Conservation (phyloP, 1,140 invertebrate species). For the Araneus ventricosus region DNA sequence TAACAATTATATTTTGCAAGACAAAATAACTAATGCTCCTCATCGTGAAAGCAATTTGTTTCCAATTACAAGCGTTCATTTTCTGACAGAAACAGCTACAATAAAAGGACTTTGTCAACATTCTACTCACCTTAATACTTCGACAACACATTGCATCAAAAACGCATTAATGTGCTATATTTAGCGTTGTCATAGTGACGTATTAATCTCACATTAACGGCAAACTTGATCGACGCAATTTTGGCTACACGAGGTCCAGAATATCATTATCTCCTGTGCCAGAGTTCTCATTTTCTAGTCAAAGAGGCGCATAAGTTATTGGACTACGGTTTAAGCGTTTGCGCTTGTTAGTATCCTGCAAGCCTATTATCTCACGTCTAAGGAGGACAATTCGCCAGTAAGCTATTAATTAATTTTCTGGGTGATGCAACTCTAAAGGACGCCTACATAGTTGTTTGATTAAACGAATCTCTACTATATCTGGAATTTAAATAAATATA, state of each 20-base stretch:
- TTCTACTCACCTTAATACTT: too few relatives aligned
- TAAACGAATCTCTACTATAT: neutral
- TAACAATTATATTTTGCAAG: too few relatives aligned
- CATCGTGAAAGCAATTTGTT: too few relatives aligned
- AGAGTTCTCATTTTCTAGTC: neutral
- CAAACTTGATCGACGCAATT: neutral
- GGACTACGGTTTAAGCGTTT: conserved; percentile 5
- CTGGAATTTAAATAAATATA: too few relatives aligned
- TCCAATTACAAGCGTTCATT: too few relatives aligned
- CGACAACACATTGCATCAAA: neutral
- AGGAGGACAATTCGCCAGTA: neutral
- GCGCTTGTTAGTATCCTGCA: neutral
- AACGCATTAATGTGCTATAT: neutral
- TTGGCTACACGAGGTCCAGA: neutral
- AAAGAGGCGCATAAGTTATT: neutral
- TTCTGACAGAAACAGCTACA: too few relatives aligned
- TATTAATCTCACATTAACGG: neutral
- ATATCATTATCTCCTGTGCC: neutral
- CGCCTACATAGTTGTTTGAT: neutral
- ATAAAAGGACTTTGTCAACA: too few relatives aligned
- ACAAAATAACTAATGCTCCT: too few relatives aligned
- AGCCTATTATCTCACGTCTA: neutral
- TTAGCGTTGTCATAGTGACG: neutral
- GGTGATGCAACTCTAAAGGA: neutral
- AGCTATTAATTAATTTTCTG: neutral